These are phyloP conservation scores for Eurosta solidaginis DNA, from an alignment of 1,140 invertebrate species.

Conservation along the genomic window DNA sequence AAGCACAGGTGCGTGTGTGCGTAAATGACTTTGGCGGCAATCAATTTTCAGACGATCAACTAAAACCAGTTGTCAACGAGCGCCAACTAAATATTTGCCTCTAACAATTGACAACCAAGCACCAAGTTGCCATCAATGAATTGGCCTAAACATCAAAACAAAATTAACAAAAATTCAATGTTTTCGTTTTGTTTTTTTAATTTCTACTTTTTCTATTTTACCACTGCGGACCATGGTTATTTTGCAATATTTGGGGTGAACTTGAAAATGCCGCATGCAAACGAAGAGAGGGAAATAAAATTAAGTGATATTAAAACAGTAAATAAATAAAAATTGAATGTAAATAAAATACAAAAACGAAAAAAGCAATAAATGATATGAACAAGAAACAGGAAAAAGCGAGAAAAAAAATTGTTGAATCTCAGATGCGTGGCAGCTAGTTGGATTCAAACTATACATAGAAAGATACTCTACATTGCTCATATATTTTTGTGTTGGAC, in stretches of 20 bases:
- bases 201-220: neutral
- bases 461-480: no score
- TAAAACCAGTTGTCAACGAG: neutral
- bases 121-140: conserved; percentile 8
- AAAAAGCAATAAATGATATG: no score
- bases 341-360: neutral
- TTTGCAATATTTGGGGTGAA: conserved; percentile 1
- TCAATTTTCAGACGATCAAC: neutral
- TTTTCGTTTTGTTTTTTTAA: neutral
- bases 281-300: neutral
- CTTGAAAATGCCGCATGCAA: neutral
- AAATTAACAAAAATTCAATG: neutral
- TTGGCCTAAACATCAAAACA: neutral
- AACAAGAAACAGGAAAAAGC: no score
- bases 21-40: neutral
- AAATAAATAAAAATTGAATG: neutral
- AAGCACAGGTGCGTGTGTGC: neutral
- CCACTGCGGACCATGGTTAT: neutral
- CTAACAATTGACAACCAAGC: neutral
- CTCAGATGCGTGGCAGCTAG: neutral
- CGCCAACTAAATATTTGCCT: neutral
- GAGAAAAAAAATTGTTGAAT: neutral
- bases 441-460: no score
- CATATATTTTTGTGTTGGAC: no score
- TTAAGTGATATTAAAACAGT: neutral